Evolutionary conservation across 2,797 vertebrate species (phyloP).

Genomic region (Pangasius macronema): DNA sequence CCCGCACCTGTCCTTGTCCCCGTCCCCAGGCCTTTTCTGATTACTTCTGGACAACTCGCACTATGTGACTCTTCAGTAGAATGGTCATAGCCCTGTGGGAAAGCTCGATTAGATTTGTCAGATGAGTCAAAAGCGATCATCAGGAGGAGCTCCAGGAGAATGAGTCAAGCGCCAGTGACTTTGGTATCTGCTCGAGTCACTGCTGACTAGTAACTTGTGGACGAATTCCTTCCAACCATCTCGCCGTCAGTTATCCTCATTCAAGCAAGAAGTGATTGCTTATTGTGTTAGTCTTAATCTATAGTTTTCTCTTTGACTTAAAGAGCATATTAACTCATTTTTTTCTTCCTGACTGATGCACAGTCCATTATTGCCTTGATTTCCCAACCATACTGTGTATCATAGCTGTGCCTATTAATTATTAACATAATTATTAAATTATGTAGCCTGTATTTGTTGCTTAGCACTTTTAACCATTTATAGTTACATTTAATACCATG

Average conservation of each 20-base stretch:
- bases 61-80: conserved; percentile 43
- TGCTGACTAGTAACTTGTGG: background rate
- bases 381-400: background rate
- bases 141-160: conserved; percentile 40
- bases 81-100: conserved; percentile 44
- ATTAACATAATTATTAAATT: background rate
- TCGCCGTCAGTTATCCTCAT: background rate
- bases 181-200: conserved; percentile 43
- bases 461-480: background rate
- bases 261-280: conserved; percentile 13
- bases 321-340: background rate
- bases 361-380: conserved; percentile 8
- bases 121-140: conserved; percentile 59
- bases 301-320: conserved; percentile 10
- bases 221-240: background rate
- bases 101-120: conserved; percentile 58
- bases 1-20: background rate
- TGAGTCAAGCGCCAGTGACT: conserved; percentile 43
- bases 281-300: background rate
- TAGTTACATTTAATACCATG: background rate
- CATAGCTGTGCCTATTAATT: conserved; percentile 2
- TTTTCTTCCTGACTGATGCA: background rate
- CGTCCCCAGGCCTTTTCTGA: conserved; percentile 13
- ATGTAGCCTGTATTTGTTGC: conserved; percentile 1
- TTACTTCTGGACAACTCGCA: conserved; percentile 34